Base-by-base conservation (phyloP, 2,888 invertebrate genomes). In the Platycheirus albimanus region DNA sequence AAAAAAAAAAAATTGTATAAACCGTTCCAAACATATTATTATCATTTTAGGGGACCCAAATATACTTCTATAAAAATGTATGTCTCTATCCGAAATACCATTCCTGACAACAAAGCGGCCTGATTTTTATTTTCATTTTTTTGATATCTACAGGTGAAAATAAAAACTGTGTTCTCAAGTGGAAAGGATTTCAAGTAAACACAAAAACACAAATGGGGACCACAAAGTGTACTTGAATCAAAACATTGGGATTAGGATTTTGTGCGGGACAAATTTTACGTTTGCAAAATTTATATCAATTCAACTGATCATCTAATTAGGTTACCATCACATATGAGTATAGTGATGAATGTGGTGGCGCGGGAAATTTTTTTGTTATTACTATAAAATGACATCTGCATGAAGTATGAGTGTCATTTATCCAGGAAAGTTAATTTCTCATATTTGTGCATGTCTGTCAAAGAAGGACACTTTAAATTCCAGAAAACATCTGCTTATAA, bases 21-120 rank as follows among this genome's bases (percentile, higher is more conserved):
- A 83, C 78, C 72, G 78, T 83, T 83, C 69, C 72, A 77, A 81
- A 77, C 71, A 67, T 77, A 81, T 81, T 77, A 81, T 76, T 81
- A 81, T 71, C 66, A 61, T 52, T 81, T 77, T 36, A 71, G 81
- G 81, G 81, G 71, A 71, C 81, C 71, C 66, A 76, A 71, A 77
- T 66, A 67, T 58, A 49, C 30, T 19, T 56, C 36, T 24, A n/a
- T 24, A 24, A 24, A 6, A 24, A 24, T 24, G 24, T 6, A 3
- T 24, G 6, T 24, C 3, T 33, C 3, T 33, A 41, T 56, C 56
- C 20, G 8, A 20, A 56, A n/a, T 41, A n/a, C 36, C 30, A 20
- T 6, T 10, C 1, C 15, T 7, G 58, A 63, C 20, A 58, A 63
- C 74, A 64, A 51, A 69, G 79, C 49, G 20, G 51, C 19, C 13